Evolutionary conservation across 1,140 invertebrate genomes (phyloP).

Genomic region (Goniozus legneri): DNA sequence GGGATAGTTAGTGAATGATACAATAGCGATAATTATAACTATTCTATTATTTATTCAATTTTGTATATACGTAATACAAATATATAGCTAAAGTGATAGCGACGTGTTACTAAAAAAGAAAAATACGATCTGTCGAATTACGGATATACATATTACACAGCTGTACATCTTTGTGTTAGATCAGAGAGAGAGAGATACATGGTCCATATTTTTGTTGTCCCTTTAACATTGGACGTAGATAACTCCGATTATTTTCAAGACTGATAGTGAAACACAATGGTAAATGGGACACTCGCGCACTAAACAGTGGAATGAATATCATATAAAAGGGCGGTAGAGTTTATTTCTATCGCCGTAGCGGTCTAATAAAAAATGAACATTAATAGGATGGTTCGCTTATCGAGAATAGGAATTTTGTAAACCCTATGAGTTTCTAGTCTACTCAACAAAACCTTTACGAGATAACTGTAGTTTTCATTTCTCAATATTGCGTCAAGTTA

Average conservation of each 20-base stretch:
- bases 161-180: constrained; percentile 20
- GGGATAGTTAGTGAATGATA: no score
- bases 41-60: constrained; percentile 45
- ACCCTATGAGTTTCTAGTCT: constrained; percentile 40
- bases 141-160: constrained; percentile 9
- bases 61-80: constrained; percentile 39
- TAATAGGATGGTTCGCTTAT: not conserved
- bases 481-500: constrained; percentile 19
- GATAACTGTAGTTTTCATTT: no score
- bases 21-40: constrained; percentile 17
- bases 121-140: constrained; percentile 10
- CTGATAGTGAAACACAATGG: constrained; percentile 43
- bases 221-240: constrained; percentile 6
- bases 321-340: constrained; percentile 12
- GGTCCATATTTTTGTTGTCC: constrained; percentile 18
- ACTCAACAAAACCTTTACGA: no score
- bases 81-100: constrained; percentile 29
- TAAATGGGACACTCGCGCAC: no score
- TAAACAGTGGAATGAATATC: no score
- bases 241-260: constrained; percentile 34
- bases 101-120: constrained; percentile 21
- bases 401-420: constrained; percentile 29
- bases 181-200: constrained; percentile 5
- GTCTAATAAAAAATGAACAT: constrained; percentile 10
- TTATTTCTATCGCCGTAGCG: constrained; percentile 25